These are phyloP conservation scores for Diachrysia chrysitis DNA, from an alignment of 2,888 invertebrate species.

Conservation along the genomic window DNA sequence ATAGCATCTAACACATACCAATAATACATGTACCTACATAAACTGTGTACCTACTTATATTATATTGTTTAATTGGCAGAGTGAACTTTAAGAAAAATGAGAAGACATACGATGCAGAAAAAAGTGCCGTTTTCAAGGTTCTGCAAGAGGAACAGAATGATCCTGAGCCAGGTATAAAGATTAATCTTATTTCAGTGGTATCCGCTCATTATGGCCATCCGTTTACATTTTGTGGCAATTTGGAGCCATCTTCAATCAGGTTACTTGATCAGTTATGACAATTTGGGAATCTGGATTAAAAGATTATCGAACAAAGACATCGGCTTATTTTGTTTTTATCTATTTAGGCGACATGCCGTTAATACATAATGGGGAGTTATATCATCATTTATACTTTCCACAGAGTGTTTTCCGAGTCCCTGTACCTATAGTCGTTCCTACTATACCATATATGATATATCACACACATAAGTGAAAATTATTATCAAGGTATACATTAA, in stretches of 20 bases:
- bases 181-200: slow-evolving; percentile 9
- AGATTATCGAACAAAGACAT: background rate
- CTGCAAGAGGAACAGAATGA: slow-evolving; percentile 96
- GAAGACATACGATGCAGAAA: slow-evolving; percentile 95
- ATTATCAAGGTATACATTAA: too few relatives aligned
- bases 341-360: background rate
- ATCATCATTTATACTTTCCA: background rate
- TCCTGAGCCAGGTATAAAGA: slow-evolving; percentile 92
- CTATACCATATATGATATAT: too few relatives aligned
- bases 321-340: background rate
- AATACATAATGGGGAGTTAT: background rate
- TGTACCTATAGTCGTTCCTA: background rate
- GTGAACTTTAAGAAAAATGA: slow-evolving; percentile 99
- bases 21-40: background rate
- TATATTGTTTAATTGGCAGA: slow-evolving; percentile 83
- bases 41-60: background rate
- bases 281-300: background rate
- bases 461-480: too few relatives aligned
- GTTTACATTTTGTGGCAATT: background rate
- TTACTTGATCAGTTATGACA: background rate
- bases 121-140: slow-evolving; percentile 97
- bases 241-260: background rate
- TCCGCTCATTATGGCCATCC: background rate
- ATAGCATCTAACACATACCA: background rate
- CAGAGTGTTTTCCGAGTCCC: background rate